Base-by-base conservation (phyloP, 2,797 vertebrate species). In the Varecia variegata region DNA sequence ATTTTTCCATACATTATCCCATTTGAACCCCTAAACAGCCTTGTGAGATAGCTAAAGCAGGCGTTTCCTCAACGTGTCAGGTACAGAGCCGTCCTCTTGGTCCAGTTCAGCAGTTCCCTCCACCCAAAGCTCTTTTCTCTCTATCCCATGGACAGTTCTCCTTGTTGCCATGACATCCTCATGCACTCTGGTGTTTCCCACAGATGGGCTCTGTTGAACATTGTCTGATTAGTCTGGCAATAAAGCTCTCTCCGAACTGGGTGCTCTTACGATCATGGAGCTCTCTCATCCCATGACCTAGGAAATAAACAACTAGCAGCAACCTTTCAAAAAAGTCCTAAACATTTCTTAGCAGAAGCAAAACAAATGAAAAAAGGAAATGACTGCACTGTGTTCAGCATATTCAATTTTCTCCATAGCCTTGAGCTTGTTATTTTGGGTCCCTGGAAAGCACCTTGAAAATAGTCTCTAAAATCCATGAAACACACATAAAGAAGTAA, bases 401-500 rank as follows among this genome's bases (percentile, higher is more conserved):
- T 56, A 68, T 71, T 43, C 62, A 40, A 1, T 45, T 87, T 92
- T 77, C 60, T 73, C 94, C 32, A 35, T 81, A 79, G 25, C 81
- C 32, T 45, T 76, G 81, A 87, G 62, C n/a, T 80, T 74, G 40
- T 86, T 90, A 65, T 93, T 92, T 88, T 20, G 56, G 38, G 17
- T 73, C 68, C 73, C 65, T 93, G 65, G 88, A 95, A 98, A 96
- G 89, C 47, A 87, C 88, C 84, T 95, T 93, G 68, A 70, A 87
- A 65, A 89, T 45, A 71, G 17, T 65, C 76, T 80, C 38, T 47
- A 21, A 89, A 77, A 52, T 84, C 56, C 70, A 76, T 60, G 82
- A 79, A 93, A 77, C 43, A 83, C 30, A 83, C 15, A 30, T 40
- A 54, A 58, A 62, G 62, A 67, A 94, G 43, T 62, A 71, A 74